Base-by-base conservation (phyloP, 2,113 vertebrate species). In the Paramormyrops kingsleyae region DNA sequence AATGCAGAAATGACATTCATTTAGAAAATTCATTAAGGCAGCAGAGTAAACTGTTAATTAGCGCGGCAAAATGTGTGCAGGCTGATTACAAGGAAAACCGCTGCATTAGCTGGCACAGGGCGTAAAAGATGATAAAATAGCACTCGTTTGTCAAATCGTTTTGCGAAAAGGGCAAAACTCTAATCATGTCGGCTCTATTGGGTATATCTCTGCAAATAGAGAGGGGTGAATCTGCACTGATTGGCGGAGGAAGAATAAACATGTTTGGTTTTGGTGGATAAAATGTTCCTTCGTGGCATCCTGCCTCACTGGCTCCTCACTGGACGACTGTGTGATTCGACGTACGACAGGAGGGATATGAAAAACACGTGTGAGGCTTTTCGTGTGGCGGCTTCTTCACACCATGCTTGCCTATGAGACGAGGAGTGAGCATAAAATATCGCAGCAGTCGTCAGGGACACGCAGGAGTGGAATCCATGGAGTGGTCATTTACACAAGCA, bases 11-110 rank as follows among this genome's bases (percentile, higher is more conserved):
- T 24, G 13, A 84, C 17, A 44, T 31, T 89, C 70, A 44, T 35
- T 89, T 53, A 44, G 17, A 62, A 62, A 84, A 52, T 62, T 46
- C 35, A 62, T 84, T 89, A 89, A 84, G 50, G n/a, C 77, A 83
- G 35, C 49, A 62, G n/a, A 47, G 77, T 84, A 84, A 84, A 83
- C 88, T 44, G 88, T 89, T 84, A 89, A 89, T 89, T 89, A 77
- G 46, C 47, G 13, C 4, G 31, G 74, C 88, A 53, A 89, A 83
- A 83, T 31, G 24, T 35, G 49, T 49, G 47, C 74, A 42, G 35
- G 44, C 39, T 89, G 50, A 89, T 89, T 89, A 84, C 31, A 59
- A 47, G 19, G 21, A 19, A 42, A 59, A 42, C 50, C 53, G 56
- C 39, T 35, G 47, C 62, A 80, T 50, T 52, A 31, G 44, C 88